Conservation (phyloP, 64 coral and sea anemone species). For the Pocillopora damicornis region DNA sequence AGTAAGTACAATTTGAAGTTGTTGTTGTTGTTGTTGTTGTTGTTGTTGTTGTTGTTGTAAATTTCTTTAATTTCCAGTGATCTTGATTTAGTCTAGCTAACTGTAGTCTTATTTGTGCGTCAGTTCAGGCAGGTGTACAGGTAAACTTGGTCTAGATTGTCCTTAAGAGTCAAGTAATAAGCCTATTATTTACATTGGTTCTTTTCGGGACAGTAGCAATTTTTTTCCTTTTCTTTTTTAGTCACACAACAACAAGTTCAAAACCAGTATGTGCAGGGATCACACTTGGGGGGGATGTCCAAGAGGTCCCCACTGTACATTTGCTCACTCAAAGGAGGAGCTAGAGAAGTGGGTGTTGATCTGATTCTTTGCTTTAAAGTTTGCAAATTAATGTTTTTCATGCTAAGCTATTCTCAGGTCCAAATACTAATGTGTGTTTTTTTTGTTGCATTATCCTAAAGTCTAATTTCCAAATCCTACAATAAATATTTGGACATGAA, state of each 20-base stretch:
- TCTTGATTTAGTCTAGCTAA: no score
- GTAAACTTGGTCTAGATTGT: no score
- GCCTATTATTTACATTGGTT: not conserved
- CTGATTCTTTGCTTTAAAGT: not conserved
- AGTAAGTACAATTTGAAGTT: constrained; percentile 14
- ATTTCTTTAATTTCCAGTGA: not conserved
- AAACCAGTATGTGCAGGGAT: constrained; percentile 97
- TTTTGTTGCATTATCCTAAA: no score
- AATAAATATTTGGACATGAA: no score
- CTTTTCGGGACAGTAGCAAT: not conserved
- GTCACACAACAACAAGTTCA: constrained; percentile 81
- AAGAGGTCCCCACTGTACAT: constrained; percentile 79
- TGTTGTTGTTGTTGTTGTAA: no score
- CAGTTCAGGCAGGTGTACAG: no score
- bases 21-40: not conserved
- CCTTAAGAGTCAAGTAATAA: no score
- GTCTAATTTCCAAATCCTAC: no score
- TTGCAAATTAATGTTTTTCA: not conserved
- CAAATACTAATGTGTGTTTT: no score
- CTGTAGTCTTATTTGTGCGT: no score
- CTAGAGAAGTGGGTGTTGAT: constrained; percentile 65
- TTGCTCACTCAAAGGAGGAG: constrained; percentile 98
- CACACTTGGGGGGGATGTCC: constrained; percentile 78
- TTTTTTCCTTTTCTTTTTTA: not conserved
- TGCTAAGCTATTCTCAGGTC: not conserved